A percentile compares a stretch with the other conserved stretches of the same genome.
Conservation (phyloP, 2,888 invertebrate genomes). For the Halocaridina rubra region DNA sequence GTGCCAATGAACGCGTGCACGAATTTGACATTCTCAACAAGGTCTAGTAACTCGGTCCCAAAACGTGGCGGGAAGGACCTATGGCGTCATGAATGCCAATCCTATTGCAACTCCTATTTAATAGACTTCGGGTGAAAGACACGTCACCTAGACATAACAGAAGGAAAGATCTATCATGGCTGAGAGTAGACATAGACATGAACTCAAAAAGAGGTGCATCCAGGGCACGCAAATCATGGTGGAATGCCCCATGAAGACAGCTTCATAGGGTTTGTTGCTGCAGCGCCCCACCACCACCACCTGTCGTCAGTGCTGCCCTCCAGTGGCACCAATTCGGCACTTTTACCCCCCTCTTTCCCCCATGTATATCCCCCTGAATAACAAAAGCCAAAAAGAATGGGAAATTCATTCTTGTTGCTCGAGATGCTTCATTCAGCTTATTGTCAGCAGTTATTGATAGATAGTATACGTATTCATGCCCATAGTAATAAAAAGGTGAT, state of each 20-base stretch:
- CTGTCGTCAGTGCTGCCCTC: slow-evolving; percentile 48
- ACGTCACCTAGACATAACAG: not conserved
- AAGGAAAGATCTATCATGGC: not conserved
- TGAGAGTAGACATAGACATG: not conserved
- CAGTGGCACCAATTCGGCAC: not conserved
- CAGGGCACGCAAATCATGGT: not conserved
- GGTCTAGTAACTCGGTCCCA: slow-evolving; percentile 37
- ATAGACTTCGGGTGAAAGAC: slow-evolving; percentile 16
- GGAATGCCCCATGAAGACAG: slow-evolving; percentile 12
- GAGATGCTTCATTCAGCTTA: not conserved
- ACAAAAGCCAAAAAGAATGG: slow-evolving; percentile 19
- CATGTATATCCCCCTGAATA: not conserved
- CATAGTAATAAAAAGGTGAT: too few relatives aligned
- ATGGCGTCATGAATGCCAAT: slow-evolving; percentile 34
- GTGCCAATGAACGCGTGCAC: not conserved
- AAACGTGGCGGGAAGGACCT: slow-evolving; percentile 50
- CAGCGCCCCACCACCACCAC: slow-evolving; percentile 55
- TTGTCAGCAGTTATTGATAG: too few relatives aligned
- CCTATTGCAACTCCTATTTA: slow-evolving; percentile 17
- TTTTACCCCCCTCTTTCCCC: not conserved
- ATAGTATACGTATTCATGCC: too few relatives aligned
- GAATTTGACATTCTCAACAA: slow-evolving; percentile 12
- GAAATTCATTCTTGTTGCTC: not conserved
- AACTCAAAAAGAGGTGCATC: slow-evolving; percentile 10
- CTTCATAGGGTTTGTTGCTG: slow-evolving; percentile 5